Conservation (phyloP, 2,797 vertebrate genomes). For the Mormyrus proboscirostris region DNA sequence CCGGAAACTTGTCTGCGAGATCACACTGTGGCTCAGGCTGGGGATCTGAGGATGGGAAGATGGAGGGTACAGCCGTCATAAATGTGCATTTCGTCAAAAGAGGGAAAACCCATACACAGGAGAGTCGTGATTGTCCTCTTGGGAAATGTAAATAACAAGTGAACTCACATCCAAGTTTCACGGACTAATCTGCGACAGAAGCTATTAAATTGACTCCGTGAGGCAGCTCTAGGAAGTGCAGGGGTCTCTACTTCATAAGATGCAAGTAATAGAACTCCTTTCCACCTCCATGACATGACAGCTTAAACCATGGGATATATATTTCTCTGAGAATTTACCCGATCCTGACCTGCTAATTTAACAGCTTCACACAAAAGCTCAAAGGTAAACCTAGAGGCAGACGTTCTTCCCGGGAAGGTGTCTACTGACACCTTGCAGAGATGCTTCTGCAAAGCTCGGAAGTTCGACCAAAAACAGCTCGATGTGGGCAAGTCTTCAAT, state of each 20-base stretch:
- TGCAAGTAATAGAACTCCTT: background rate
- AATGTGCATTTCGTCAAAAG: background rate
- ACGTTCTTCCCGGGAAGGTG: background rate
- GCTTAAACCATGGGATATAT: background rate
- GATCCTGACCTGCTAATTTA: conserved; percentile 7
- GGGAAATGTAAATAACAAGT: background rate
- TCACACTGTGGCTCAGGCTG: conserved; percentile 98
- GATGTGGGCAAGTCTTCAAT: conserved; percentile 19
- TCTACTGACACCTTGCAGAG: background rate
- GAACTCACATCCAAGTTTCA: background rate
- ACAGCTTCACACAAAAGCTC: background rate
- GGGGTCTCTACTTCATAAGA: background rate
- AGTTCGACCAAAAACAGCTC: background rate
- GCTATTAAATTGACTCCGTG: background rate
- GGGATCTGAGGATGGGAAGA: conserved; percentile 70
- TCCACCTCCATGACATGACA: background rate
- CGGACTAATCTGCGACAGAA: background rate
- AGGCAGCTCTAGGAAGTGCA: background rate
- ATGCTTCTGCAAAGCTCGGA: background rate
- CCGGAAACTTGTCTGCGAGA: conserved; percentile 96
- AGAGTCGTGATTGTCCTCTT: background rate
- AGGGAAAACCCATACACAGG: background rate
- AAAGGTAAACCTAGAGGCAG: background rate
- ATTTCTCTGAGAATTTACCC: background rate
- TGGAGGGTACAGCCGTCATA: background rate